phyloP scores from a whole-genome alignment of 2,888 invertebrate species.

The Orthosia gracilis region DNA sequence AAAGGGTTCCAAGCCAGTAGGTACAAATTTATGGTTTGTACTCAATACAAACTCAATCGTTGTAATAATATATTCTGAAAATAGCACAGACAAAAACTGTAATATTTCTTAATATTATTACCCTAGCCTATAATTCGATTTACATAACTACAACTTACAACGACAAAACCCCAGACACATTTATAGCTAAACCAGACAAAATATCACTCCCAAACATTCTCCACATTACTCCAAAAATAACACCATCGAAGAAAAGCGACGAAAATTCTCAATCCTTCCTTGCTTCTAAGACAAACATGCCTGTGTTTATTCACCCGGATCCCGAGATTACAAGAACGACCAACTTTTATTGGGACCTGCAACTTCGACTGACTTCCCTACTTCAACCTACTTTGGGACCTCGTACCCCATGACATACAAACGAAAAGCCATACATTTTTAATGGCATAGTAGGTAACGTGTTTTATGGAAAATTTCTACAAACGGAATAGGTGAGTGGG shows the following conservation, averaged over 20 bases:
- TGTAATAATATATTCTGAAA: not conserved
- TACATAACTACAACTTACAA: slow-evolving; percentile 17
- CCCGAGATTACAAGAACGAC: slow-evolving; percentile 52
- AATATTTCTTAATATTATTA: slow-evolving; percentile 13
- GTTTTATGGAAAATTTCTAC: slow-evolving; percentile 48
- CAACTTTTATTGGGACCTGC: slow-evolving; percentile 62
- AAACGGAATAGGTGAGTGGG: slow-evolving; percentile 48
- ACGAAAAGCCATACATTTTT: slow-evolving; percentile 73
- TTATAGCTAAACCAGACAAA: slow-evolving; percentile 29
- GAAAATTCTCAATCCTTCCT: slow-evolving; percentile 11
- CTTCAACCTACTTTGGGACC: slow-evolving; percentile 57
- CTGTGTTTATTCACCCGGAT: slow-evolving; percentile 55
- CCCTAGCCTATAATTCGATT: not conserved
- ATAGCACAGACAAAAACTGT: not conserved
- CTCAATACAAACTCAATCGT: no score
- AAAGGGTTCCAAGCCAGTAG: no score
- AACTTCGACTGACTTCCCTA: slow-evolving; percentile 52
- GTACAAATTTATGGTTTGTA: no score
- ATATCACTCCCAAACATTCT: slow-evolving; percentile 18
- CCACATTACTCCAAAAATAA: slow-evolving; percentile 16
- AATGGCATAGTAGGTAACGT: slow-evolving; percentile 68
- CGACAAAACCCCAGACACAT: not conserved
- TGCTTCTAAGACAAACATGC: slow-evolving; percentile 37
- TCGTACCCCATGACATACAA: slow-evolving; percentile 68
- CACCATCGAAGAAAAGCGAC: slow-evolving; percentile 2